A percentile compares a stretch with the other conserved stretches of the same genome.
These are phyloP conservation scores for Anarsia innoxiella DNA, from an alignment of 2,888 invertebrate genomes.

Conservation along the genomic window DNA sequence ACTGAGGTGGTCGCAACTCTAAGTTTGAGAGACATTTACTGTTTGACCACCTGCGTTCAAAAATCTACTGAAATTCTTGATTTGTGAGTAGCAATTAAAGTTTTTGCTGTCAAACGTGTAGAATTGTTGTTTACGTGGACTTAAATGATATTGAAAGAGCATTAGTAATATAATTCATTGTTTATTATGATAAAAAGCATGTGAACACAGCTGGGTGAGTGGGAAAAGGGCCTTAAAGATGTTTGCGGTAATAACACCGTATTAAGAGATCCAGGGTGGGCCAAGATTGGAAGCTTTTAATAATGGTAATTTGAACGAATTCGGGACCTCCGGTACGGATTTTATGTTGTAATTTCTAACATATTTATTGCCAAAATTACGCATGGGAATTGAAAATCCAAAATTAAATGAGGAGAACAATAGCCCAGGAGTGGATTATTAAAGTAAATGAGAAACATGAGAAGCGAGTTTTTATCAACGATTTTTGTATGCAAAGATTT, in stretches of 20 bases:
- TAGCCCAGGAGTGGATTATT: no score
- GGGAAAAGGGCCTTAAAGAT: constrained; percentile 2
- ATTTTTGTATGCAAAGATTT: no score
- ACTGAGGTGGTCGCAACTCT: constrained; percentile 27
- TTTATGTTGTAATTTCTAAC: constrained; percentile 29
- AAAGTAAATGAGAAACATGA: no score
- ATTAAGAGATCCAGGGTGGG: constrained; percentile 39
- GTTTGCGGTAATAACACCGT: constrained; percentile 25
- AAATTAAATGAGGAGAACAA: no score
- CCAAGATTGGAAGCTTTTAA: constrained; percentile 37
- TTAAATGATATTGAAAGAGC: no score
- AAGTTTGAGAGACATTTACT: constrained; percentile 25
- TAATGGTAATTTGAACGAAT: constrained; percentile 46
- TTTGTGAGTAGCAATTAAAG: constrained; percentile 18
- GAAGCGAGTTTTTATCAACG: no score
- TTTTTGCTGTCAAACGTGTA: no score
- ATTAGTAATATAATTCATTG: no score
- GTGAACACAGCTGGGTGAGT: constrained; percentile 6
- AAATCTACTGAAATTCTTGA: constrained; percentile 31
- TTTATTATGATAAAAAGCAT: constrained; percentile 6
- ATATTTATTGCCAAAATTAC: no score
- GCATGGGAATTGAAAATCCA: no score
- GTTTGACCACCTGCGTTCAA: constrained; percentile 29
- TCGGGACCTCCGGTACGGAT: constrained; percentile 34
- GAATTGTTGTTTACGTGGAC: no score